phyloP scores from a whole-genome alignment of 2,888 invertebrate species.

The Mesodorylaimus sp. region DNA sequence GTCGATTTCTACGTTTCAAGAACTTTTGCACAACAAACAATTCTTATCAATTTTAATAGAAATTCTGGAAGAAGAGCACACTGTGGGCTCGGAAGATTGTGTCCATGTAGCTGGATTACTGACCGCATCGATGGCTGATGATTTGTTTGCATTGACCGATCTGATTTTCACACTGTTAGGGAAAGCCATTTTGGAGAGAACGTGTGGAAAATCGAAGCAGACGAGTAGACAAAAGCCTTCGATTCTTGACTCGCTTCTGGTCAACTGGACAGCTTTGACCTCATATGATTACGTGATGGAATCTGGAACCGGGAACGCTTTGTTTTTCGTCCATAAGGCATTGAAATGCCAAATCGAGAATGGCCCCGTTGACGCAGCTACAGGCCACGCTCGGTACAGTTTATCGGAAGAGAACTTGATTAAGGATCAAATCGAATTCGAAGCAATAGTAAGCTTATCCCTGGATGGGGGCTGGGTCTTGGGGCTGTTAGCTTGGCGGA shows the following conservation, averaged over 20 bases:
- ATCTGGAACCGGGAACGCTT: constrained; percentile 67
- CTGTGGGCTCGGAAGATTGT: constrained; percentile 24
- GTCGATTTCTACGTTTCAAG: constrained; percentile 48
- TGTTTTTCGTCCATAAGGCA: constrained; percentile 75
- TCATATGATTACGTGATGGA: constrained; percentile 52
- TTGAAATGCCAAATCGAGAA: constrained; percentile 34
- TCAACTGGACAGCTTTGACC: constrained; percentile 86
- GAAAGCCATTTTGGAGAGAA: no score
- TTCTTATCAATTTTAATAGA: constrained; percentile 85
- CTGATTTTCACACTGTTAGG: constrained; percentile 50
- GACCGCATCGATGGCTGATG: constrained; percentile 33
- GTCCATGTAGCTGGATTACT: constrained; percentile 34
- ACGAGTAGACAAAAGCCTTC: constrained; percentile 45
- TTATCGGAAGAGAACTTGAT: constrained; percentile 38
- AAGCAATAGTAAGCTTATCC: constrained; percentile 12
- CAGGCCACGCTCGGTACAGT: constrained; percentile 33
- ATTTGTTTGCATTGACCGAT: constrained; percentile 36
- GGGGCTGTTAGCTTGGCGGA: no score
- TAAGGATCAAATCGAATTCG: constrained; percentile 54
- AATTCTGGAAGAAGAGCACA: constrained; percentile 63
- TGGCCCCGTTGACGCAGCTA: constrained; percentile 34
- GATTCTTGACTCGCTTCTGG: constrained; percentile 87
- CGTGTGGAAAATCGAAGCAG: constrained; percentile 18
- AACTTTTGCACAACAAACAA: constrained; percentile 77
- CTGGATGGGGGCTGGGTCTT: no score